Evolutionary conservation across 2,797 vertebrate species (phyloP).

Genomic region (Mormyrops attenuatus): DNA sequence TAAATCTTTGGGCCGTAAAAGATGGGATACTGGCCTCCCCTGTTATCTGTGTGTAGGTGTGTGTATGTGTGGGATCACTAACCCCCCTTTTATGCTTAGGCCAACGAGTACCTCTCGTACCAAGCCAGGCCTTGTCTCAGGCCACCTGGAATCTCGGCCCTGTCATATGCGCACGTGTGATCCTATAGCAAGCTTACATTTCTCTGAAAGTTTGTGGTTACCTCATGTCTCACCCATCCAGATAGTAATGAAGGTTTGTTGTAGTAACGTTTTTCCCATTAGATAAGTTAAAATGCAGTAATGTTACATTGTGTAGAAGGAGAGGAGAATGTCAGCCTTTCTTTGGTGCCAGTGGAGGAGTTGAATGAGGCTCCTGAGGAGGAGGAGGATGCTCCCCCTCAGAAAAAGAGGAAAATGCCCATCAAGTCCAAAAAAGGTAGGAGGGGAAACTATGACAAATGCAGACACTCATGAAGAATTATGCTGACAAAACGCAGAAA

Average conservation of each 20-base stretch:
- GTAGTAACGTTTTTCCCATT: neutral
- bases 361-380: slow-evolving; percentile 17
- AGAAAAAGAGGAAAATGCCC: slow-evolving; percentile 28
- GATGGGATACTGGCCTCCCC: no score
- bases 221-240: neutral
- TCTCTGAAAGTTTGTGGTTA: neutral
- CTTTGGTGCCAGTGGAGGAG: slow-evolving; percentile 42
- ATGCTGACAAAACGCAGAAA: neutral
- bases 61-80: no score
- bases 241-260: neutral
- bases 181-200: no score
- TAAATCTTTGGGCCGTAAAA: no score
- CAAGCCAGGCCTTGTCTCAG: no score
- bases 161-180: no score
- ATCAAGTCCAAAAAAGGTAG: slow-evolving; percentile 41
- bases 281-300: neutral
- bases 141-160: no score
- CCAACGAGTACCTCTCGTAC: no score
- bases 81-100: no score
- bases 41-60: no score
- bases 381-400: neutral
- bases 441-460: neutral
- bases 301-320: neutral
- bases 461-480: neutral
- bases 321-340: neutral